Conservation (phyloP, 1,140 invertebrate genomes). For the Rhopalosiphum padi region DNA sequence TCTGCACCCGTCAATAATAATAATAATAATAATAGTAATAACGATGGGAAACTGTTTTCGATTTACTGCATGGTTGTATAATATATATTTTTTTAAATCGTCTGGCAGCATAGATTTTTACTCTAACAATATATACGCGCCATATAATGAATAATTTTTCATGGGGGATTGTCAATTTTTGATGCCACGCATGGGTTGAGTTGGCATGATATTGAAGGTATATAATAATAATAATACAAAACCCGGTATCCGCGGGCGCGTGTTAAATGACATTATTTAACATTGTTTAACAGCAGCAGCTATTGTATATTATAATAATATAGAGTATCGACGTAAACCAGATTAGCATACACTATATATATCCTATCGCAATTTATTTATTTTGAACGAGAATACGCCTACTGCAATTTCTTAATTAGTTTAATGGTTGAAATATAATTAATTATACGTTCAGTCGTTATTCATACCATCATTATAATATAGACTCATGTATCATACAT, state of each 20-base stretch:
- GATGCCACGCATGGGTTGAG: no score
- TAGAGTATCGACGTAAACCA: background rate
- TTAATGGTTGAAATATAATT: background rate
- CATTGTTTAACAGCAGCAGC: background rate
- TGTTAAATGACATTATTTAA: conserved; percentile 6
- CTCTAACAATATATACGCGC: background rate
- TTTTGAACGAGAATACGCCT: background rate
- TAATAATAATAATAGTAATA: background rate
- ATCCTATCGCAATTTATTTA: background rate
- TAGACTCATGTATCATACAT: background rate
- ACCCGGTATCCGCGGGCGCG: background rate
- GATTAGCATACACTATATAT: background rate
- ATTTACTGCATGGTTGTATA: background rate
- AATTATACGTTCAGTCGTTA: background rate
- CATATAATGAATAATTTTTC: background rate
- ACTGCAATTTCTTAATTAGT: conserved; percentile 10
- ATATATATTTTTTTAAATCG: background rate
- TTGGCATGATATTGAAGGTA: no score
- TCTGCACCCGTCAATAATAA: background rate
- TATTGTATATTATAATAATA: background rate
- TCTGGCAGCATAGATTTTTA: background rate
- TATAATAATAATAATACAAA: background rate
- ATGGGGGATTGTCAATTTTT: background rate
- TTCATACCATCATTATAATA: background rate
- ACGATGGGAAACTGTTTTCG: background rate